Evolutionary conservation across 2,113 vertebrate species (phyloP), one percentile per base, ranked within the genome.

Genomic region (Megaleporinus macrocephalus): DNA sequence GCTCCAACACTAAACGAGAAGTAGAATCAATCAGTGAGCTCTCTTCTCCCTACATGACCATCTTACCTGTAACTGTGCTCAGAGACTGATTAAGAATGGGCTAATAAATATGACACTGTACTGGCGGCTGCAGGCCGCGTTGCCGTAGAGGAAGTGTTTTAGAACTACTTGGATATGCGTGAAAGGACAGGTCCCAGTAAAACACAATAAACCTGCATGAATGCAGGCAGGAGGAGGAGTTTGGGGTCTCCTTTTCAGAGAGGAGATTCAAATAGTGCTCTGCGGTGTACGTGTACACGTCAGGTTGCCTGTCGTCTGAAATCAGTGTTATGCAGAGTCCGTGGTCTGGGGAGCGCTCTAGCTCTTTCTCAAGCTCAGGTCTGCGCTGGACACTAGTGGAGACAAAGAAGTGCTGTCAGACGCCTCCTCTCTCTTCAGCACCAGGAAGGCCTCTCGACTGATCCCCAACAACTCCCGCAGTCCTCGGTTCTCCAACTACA

Each of bases 391-490:
- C 76, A 98, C 92, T 65, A 97, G 86, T 0, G 94, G 95, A 1
- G 97, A 98, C 76, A 97, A 92, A 29, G 96, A 96, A 0, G 96
- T 95, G 88, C 91, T 96, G 80, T 98, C 97, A 0, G 95, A 96
- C 0, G 85, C 79, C 20, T 98, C 96, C 0, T 98, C 97, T 85
- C 95, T 94, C 87, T 95, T 96, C 33, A 99, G 93, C 78, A 96
- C 92, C 87, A 98, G 91, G 88, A 99, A 99, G 0, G 97, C 97
- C 86, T 98, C 96, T 36, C 96, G 95, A 65, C 97, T 99, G 90
- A 99, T 99, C 77, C 98, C 97, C 83, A 99, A 94, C 78, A 99
- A 93, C 92, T 99, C 97, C 87, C 98, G 91, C 69, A 99, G 93
- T 73, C 96, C 96, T 79, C 89, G 94, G 91, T 99, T 99, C 94